phyloP scores from a whole-genome alignment of 2,113 vertebrate genomes.

The Hyla sarda region DNA sequence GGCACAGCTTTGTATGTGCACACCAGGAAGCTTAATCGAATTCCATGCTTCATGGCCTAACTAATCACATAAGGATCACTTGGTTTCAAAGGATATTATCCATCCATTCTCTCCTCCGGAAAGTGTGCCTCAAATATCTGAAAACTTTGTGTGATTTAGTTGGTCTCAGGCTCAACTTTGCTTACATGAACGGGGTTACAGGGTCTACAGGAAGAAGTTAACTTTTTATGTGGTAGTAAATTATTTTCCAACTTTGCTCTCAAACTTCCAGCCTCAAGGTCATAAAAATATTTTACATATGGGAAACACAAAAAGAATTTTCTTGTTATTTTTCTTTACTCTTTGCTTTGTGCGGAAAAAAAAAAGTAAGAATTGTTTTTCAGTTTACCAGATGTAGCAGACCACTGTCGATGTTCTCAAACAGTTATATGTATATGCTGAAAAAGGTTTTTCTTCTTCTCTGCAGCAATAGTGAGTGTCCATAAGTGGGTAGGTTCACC shows the following conservation, averaged over 20 bases:
- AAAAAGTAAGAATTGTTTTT: neutral
- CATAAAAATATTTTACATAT: slow-evolving; percentile 13
- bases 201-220: neutral
- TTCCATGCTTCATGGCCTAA: slow-evolving; percentile 60
- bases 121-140: slow-evolving; percentile 40
- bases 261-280: neutral
- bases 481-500: no score
- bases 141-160: slow-evolving; percentile 41
- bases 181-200: neutral
- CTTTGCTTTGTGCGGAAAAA: neutral
- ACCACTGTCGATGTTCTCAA: neutral
- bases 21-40: slow-evolving; percentile 58
- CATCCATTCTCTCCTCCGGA: slow-evolving; percentile 9
- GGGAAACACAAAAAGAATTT: neutral
- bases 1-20: slow-evolving; percentile 45
- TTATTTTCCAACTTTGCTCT: neutral
- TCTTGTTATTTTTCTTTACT: neutral
- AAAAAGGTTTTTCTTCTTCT: no score
- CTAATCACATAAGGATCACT: slow-evolving; percentile 55
- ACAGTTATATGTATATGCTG: neutral
- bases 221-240: slow-evolving; percentile 3
- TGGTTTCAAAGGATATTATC: slow-evolving; percentile 59
- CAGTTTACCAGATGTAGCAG: neutral
- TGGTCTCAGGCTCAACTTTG: neutral
- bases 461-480: neutral